Conservation (phyloP, 2,113 vertebrate species). For the Anolis sagrei region DNA sequence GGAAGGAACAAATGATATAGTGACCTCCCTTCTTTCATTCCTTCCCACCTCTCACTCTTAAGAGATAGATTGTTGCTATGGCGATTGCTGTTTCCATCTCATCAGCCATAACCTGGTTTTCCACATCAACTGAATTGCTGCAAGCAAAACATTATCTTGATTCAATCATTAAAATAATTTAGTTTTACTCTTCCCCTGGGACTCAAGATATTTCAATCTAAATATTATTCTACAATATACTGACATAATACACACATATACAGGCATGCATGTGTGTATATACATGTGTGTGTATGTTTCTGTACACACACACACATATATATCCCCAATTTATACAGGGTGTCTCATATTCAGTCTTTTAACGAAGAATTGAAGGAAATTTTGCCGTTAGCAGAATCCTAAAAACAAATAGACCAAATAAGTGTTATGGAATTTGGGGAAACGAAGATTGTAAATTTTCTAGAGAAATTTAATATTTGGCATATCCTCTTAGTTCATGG, state of each 20-base stretch:
- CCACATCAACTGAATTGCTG: slow-evolving; percentile 78
- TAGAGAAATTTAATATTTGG: too few relatives aligned
- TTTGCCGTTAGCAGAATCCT: slow-evolving; percentile 4
- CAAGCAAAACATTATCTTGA: slow-evolving; percentile 74
- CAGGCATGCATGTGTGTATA: background rate
- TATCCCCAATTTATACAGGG: background rate
- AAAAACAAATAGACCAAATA: background rate
- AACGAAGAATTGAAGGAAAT: slow-evolving; percentile 28
- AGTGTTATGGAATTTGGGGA: background rate
- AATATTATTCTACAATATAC: background rate
- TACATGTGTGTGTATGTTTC: background rate
- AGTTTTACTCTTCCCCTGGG: slow-evolving; percentile 51
- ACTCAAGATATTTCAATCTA: slow-evolving; percentile 21
- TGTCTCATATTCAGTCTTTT: slow-evolving; percentile 19
- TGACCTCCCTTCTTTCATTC: slow-evolving; percentile 62
- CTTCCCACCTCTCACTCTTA: slow-evolving; percentile 64
- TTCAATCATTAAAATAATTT: slow-evolving; percentile 58
- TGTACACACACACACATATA: background rate
- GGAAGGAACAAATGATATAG: slow-evolving; percentile 75
- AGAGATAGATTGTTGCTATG: slow-evolving; percentile 85
- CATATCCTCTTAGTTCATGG: too few relatives aligned
- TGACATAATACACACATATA: background rate
- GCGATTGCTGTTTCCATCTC: slow-evolving; percentile 81
- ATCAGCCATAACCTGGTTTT: slow-evolving; percentile 85
- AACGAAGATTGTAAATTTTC: background rate